A percentile compares a stretch with the other conserved stretches of the same genome.
phyloP scores from a whole-genome alignment of 1,140 invertebrate genomes.

The Pachyrhynchus sulphureomaculatus region DNA sequence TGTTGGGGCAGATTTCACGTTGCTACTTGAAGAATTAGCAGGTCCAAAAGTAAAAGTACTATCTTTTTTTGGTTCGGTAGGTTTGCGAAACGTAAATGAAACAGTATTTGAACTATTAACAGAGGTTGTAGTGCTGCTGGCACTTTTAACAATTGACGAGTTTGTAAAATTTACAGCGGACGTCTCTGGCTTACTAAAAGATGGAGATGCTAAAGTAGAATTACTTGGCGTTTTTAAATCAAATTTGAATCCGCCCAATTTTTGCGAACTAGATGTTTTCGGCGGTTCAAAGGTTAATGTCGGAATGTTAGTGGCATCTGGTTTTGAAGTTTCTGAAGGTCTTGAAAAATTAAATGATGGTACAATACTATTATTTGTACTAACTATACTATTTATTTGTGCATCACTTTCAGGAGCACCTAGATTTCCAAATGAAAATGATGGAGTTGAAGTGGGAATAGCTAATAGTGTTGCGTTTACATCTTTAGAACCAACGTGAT shows the following conservation, averaged over 20 bases:
- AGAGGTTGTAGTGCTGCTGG: background rate
- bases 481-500: background rate
- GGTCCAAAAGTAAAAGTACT: conserved; percentile 4
- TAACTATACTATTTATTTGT: background rate
- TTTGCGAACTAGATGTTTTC: conserved; percentile 1
- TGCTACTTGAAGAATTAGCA: background rate
- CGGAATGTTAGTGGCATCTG: background rate
- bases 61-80: conserved; percentile 1
- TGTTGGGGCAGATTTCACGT: background rate
- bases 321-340: background rate
- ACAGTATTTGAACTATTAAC: background rate
- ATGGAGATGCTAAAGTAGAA: background rate
- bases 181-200: background rate
- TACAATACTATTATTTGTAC: background rate
- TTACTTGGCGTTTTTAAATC: conserved; percentile 17
- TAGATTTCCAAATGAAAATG: conserved; percentile 4
- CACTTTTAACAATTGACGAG: background rate
- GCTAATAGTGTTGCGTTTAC: background rate
- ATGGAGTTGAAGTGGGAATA: background rate
- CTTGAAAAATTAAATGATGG: background rate
- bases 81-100: conserved; percentile 11
- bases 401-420: background rate
- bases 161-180: background rate
- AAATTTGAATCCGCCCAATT: conserved; percentile 30
- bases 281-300: background rate